Base-by-base conservation (phyloP, 1,140 invertebrate genomes). In the Aphelinus certus region DNA sequence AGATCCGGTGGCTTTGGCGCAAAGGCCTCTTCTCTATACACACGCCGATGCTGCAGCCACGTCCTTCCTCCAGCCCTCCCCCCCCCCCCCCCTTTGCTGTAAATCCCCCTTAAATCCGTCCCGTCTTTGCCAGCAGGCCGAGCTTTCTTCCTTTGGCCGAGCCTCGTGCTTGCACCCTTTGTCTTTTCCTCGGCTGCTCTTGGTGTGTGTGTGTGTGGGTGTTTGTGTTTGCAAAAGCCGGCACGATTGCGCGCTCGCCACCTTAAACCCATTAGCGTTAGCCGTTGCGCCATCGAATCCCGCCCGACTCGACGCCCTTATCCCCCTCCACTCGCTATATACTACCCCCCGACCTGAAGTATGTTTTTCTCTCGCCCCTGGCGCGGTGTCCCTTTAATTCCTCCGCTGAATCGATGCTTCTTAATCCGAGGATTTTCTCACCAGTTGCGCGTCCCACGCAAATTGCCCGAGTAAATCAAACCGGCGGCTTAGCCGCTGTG, bases 61-160 rank as follows among this genome's bases (percentile, higher is more conserved):
- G 75, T 65, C 79, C 73, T 80, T 79, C 74, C 67, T 26, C 45
- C 60, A 42, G 7, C 7, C 70, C 43, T 57, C 45, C 43, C 57
- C 45, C 6, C 55, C 45, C 43, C 57, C 45, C 6, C 55, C 55
- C 58, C 5, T 70, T 57, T 43, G 67, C 77, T 77, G 82, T 83
- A 83, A 83, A 84, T 84, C 80, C 80, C 75, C 78, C 78, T 81
- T 82, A 81, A 78, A 81, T 80, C 77, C 63, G 3, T 72, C 60
- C 69, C 78, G 78, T 72, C 74, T 77, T 79, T 73, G 73, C 75
- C 68, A 51, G 66, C 55, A 7, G 42, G 75, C 58, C 26, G 26
- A 76, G 77, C 62, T 78, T 79, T 80, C 70, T 77, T 60, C 75
- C 56, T 67, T 60, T 60, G 26, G 26, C 26, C 26, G 26, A 26